phyloP scores from a whole-genome alignment of 2,113 vertebrate genomes.

The Pithys albifrons region DNA sequence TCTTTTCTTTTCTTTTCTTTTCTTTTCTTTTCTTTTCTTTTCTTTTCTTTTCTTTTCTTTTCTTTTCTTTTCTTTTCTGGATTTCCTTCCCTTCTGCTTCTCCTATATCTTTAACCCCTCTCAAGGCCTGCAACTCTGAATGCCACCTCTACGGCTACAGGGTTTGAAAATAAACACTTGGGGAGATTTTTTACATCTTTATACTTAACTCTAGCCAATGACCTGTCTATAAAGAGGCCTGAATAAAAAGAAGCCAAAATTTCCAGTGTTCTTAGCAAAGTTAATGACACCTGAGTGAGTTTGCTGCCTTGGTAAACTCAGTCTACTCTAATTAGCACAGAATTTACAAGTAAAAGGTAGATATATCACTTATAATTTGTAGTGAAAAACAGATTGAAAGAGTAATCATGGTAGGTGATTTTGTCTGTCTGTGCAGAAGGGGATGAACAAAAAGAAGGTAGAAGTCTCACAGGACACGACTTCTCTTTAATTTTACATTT shows the following conservation, averaged over 20 bases:
- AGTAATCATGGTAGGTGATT: background rate
- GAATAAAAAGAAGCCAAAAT: background rate
- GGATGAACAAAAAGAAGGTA: background rate
- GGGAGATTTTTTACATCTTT: background rate
- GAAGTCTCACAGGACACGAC: background rate
- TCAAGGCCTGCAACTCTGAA: background rate
- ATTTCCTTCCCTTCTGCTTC: background rate
- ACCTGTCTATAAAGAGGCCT: background rate
- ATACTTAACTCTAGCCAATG: background rate
- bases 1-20: too few species aligned
- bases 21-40: too few species aligned
- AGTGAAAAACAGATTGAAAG: background rate
- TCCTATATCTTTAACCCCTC: background rate
- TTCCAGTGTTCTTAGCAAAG: slow-evolving; percentile 17
- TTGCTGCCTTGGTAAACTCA: background rate
- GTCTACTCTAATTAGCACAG: background rate
- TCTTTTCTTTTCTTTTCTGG: too few species aligned
- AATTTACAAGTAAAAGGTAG: background rate
- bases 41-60: background rate
- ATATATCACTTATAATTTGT: background rate
- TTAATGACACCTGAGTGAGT: slow-evolving; percentile 6
- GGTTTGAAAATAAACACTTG: slow-evolving; percentile 15
- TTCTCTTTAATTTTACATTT: background rate
- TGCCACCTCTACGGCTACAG: background rate
- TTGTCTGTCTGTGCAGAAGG: background rate